Evolutionary conservation across 2,797 vertebrate genomes (phyloP), one percentile per base, ranked within the genome.

Genomic region (Scolopax rusticola): DNA sequence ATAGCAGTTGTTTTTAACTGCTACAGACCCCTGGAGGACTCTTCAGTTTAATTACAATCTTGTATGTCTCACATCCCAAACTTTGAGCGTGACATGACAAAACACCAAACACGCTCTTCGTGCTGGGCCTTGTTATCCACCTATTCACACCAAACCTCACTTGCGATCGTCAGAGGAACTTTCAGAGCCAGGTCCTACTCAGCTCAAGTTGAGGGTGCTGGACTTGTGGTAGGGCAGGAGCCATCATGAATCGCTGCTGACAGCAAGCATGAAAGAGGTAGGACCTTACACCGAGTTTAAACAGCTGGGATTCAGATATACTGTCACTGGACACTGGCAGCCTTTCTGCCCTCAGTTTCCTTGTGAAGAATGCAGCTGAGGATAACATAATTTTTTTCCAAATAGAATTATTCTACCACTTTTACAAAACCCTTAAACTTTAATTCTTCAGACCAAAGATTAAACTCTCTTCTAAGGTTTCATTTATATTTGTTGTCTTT

Each of bases 401-500:
- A 84, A 76, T 40, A 51, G 43, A 83, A n/a, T 61, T 81, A 80
- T 83, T 94, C 45, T 91, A 73, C 59, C 75, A 61, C 85, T 94
- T 86, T 45, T 47, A 87, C 67, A 71, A 75, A 88, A 81, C 20
- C 61, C 51, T 91, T 96, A 63, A 94, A 94, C 60, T 94, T 41
- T 25, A 28, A 47, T 59, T 93, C 77, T 84, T 97, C 75, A 95
- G 51, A 73, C 25, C 56, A 84, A 95, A 95, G 54, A 79, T 56
- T 84, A 96, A 91, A 89, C 54, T 85, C 41, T 77, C 9, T 89
- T 89, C 76, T 78, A 84, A 81, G 20, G 11, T 94, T 92, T 89
- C 57, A 69, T 80, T 91, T 89, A 27, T 76, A 76, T 68, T 90
- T 81, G 27, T 71, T 87, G 36, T 85, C 75, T 80, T 61, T 85